Evolutionary conservation across 2,797 vertebrate genomes (phyloP).

Genomic region (Nasua narica): DNA sequence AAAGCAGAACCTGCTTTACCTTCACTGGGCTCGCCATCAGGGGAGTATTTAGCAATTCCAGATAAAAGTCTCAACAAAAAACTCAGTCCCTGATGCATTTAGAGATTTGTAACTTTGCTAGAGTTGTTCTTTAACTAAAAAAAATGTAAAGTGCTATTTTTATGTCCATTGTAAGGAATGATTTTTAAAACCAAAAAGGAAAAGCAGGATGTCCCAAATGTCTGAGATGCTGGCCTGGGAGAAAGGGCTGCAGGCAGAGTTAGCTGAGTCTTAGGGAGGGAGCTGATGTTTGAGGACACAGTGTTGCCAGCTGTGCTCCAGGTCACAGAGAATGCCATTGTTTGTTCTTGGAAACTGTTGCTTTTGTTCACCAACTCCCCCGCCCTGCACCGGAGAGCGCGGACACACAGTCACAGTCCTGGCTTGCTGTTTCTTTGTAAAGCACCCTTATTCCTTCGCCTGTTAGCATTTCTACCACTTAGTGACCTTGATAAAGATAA

Average conservation of each 20-base stretch:
- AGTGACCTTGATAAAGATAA: slow-evolving; percentile 26
- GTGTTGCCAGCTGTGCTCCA: slow-evolving; percentile 30
- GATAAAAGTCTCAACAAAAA: not conserved
- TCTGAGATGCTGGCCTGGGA: not conserved
- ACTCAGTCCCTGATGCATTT: not conserved
- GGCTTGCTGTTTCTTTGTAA: not conserved
- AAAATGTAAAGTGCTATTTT: not conserved
- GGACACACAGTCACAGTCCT: slow-evolving; percentile 20
- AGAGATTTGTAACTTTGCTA: not conserved
- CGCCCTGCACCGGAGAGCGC: not conserved
- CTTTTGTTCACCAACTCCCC: not conserved
- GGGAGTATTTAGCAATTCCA: not conserved
- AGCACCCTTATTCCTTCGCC: not conserved
- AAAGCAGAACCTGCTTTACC: not conserved
- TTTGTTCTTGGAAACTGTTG: slow-evolving; percentile 62
- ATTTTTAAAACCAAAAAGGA: not conserved
- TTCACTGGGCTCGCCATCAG: not conserved
- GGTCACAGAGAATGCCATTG: slow-evolving; percentile 50
- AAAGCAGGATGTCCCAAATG: not conserved
- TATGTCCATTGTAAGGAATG: not conserved
- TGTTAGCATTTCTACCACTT: not conserved
- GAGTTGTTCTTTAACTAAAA: not conserved
- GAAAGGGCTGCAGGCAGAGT: not conserved
- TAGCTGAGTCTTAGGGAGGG: not conserved
- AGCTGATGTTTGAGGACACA: not conserved